phyloP scores from a whole-genome alignment of 1,140 invertebrate species.

The Physella acuta region DNA sequence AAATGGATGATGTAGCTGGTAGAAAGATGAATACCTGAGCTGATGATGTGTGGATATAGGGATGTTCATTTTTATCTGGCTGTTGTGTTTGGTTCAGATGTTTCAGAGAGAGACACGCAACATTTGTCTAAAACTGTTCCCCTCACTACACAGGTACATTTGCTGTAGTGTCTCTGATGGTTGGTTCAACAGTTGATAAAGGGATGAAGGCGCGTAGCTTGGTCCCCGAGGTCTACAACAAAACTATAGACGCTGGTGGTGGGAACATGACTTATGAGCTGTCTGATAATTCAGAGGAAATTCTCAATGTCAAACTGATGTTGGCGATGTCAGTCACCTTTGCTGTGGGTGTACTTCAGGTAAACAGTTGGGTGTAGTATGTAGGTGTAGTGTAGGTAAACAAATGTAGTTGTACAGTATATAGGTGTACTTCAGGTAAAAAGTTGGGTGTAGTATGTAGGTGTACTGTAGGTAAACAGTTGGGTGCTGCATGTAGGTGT shows the following conservation, averaged over 20 bases:
- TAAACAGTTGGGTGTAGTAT: too few species aligned
- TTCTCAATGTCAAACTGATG: slow-evolving; percentile 33
- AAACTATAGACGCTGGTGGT: slow-evolving; percentile 15
- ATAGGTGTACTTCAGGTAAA: slow-evolving; percentile 48
- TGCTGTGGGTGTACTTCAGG: slow-evolving; percentile 47
- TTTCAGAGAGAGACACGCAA: too few species aligned
- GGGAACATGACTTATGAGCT: slow-evolving; percentile 2
- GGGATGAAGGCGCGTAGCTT: slow-evolving; percentile 32
- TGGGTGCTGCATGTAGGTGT: too few species aligned
- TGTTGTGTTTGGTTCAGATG: not conserved
- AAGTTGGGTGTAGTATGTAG: too few species aligned
- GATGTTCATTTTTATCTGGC: not conserved
- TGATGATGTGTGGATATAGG: not conserved
- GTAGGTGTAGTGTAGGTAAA: too few species aligned
- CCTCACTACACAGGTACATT: slow-evolving; percentile 60
- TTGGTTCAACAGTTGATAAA: slow-evolving; percentile 55
- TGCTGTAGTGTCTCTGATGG: slow-evolving; percentile 61
- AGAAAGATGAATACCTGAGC: too few species aligned
- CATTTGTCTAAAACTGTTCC: too few species aligned
- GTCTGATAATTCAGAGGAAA: slow-evolving; percentile 22
- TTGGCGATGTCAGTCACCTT: slow-evolving; percentile 49
- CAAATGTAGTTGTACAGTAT: too few species aligned
- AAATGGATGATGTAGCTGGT: too few species aligned
- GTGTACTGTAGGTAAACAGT: too few species aligned
- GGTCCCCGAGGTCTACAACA: slow-evolving; percentile 21